Evolutionary conservation across 1,140 invertebrate genomes (phyloP), one percentile per base, ranked within the genome.

Genomic region (Bombus breviceps): DNA sequence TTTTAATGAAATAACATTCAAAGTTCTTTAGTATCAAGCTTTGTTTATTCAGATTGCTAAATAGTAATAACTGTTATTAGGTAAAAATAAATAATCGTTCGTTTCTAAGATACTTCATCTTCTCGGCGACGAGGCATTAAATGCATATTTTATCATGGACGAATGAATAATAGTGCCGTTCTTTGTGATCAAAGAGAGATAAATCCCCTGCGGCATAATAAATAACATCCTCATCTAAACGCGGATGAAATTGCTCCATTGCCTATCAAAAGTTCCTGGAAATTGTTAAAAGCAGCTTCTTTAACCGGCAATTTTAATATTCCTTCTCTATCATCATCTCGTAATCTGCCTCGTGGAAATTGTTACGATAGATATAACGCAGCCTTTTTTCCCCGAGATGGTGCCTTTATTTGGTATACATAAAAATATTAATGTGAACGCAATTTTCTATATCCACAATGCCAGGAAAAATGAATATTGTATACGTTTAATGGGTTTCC

Each of bases 181-280:
- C 74, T 72, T 80, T 71, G 62, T 57, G 83, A 72, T 85, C 83
- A 85, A 85, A 85, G 76, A 53, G 25, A 79, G 53, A 85, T 85
- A 79, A 85, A 85, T 79, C 80, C 79, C 76, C 82, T 79, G 37
- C 32, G 53, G 83, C 39, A 62, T 80, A 85, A 85, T 85, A 85
- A 85, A 80, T 85, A 85, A 85, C 68, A 79, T 85, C 32, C 83
- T 72, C 76, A 4, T 72, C 66, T 53, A 47, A 85, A 71, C 22
- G 47, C 18, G 32, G 9, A 47, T 25, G 41, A 85, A 85, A 85
- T 79, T 71, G 76, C 57, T 69, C 12, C 57, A 69, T 79, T 71
- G 34, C 75, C 39, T 53, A 68, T 77, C 73, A 83, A 34, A 39
- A 68, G 62, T 39, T 76, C 2, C 43, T 34, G 74, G 74, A 83